Evolutionary conservation across 1,140 invertebrate genomes (phyloP).

Genomic region (Probaryconus sp.): DNA sequence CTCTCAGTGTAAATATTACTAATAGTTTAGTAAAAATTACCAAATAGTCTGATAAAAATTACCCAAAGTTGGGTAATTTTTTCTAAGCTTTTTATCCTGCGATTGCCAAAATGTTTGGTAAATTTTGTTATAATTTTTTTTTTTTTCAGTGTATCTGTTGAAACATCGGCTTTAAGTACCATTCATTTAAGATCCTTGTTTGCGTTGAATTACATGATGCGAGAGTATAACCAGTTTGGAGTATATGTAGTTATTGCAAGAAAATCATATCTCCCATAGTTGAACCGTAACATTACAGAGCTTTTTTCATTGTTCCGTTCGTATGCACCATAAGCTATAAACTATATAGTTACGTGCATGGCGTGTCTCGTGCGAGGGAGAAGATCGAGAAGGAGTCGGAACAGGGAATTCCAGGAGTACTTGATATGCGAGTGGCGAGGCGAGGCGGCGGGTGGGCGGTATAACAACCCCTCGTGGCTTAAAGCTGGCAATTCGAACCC

Average conservation of each 20-base stretch:
- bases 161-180: no score
- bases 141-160: no score
- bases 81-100: no score
- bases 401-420: conserved; percentile 55
- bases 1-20: no score
- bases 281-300: conserved; percentile 26
- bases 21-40: no score
- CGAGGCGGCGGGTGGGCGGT: conserved; percentile 58
- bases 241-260: conserved; percentile 15
- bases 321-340: conserved; percentile 50
- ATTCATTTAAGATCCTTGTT: no score
- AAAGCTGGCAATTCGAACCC: conserved; percentile 64
- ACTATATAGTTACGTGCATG: conserved; percentile 46
- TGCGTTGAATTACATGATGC: no score
- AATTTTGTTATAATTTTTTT: no score
- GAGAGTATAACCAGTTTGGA: no score
- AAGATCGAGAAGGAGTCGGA: conserved; percentile 41
- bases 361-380: conserved; percentile 32
- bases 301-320: conserved; percentile 27
- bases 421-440: conserved; percentile 63
- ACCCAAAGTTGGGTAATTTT: no score
- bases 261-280: conserved; percentile 26
- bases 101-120: no score
- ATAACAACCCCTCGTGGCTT: conserved; percentile 64
- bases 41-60: no score